These are phyloP conservation scores for Zaprionus lachaisei DNA, from an alignment of 1,140 invertebrate species.

Conservation along the genomic window DNA sequence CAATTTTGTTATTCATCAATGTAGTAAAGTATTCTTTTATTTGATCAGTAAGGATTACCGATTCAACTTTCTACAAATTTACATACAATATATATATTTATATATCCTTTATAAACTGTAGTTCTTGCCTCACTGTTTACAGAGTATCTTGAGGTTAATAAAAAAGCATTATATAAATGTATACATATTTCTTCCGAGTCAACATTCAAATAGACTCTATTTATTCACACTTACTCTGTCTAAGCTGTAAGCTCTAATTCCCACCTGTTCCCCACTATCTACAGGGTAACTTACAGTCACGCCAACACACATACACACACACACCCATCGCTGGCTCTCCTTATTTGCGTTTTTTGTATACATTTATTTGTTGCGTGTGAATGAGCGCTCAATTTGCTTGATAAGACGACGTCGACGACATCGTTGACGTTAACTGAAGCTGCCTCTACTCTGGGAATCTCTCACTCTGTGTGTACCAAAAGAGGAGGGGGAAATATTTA, in stretches of 20 bases:
- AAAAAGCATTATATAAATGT: too few relatives aligned
- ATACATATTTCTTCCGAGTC: too few relatives aligned
- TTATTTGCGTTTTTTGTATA: conserved; percentile 14
- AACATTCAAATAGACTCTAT: too few relatives aligned
- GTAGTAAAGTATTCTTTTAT: too few relatives aligned
- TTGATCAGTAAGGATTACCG: too few relatives aligned
- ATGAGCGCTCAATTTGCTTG: conserved; percentile 75
- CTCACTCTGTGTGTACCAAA: background rate
- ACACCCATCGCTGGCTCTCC: background rate
- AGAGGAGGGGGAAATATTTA: background rate
- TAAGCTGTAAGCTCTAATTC: background rate
- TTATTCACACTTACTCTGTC: background rate
- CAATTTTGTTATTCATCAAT: too few relatives aligned
- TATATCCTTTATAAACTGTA: too few relatives aligned
- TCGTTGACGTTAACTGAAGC: conserved; percentile 50
- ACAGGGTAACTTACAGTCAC: background rate
- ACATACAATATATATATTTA: too few relatives aligned
- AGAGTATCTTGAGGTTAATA: too few relatives aligned
- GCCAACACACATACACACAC: background rate
- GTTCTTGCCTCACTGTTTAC: too few relatives aligned
- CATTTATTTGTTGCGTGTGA: conserved; percentile 77
- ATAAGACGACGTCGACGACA: conserved; percentile 58
- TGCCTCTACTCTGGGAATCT: conserved; percentile 18
- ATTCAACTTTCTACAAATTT: too few relatives aligned
- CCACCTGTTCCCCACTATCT: background rate